These are phyloP conservation scores for Crocodylus rhombifer DNA, from an alignment of 2,797 vertebrate species.

Conservation along the genomic window DNA sequence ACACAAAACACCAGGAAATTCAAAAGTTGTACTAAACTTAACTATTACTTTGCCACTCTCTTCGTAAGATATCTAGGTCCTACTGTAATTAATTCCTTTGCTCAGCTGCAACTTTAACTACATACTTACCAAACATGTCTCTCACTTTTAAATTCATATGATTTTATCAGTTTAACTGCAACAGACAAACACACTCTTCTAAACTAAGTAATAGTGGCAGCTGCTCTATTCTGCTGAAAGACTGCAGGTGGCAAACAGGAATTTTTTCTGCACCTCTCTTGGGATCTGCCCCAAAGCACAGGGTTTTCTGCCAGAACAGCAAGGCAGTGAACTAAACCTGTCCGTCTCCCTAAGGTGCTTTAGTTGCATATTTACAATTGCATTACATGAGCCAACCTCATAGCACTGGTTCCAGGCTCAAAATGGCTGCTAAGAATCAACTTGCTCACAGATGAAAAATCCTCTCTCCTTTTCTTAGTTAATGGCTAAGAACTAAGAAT, in stretches of 20 bases:
- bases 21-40: not conserved
- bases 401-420: not conserved
- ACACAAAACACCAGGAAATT: not conserved
- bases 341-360: conserved; percentile 33
- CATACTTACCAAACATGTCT: not conserved
- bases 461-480: not conserved
- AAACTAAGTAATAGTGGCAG: not conserved
- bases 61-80: not conserved
- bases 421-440: conserved; percentile 27
- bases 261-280: not conserved
- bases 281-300: not conserved
- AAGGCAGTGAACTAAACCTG: conserved; percentile 26
- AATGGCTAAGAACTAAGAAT: not conserved
- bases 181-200: not conserved
- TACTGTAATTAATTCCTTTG: not conserved
- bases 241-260: not conserved
- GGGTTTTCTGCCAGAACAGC: not conserved
- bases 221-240: conserved; percentile 7
- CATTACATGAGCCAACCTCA: not conserved
- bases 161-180: accelerated
- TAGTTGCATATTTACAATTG: conserved; percentile 41
- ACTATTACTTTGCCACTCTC: not conserved
- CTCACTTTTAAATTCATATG: no score
- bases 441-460: not conserved
- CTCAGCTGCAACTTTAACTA: not conserved